These are phyloP conservation scores for Scartelaos histophorus DNA, from an alignment of 2,113 vertebrate genomes.

Conservation along the genomic window DNA sequence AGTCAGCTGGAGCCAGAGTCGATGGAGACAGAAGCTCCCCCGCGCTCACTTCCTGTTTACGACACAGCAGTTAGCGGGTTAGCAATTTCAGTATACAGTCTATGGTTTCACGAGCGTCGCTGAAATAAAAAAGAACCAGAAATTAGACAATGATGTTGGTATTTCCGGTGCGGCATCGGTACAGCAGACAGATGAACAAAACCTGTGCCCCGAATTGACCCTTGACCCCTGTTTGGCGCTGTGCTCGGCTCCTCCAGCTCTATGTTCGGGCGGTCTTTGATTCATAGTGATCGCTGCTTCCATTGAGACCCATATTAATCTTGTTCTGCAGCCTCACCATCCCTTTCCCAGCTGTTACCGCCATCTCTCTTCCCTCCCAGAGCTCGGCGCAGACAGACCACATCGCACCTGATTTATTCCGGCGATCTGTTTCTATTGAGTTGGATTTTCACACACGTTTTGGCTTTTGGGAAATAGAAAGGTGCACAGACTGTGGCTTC, in stretches of 20 bases:
- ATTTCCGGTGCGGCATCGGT: too few relatives aligned
- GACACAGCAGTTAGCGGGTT: too few relatives aligned
- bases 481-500: neutral
- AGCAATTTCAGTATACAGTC: too few relatives aligned
- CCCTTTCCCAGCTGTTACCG: neutral
- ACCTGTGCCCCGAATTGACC: neutral
- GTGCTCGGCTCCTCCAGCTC: neutral
- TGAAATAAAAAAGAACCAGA: too few relatives aligned
- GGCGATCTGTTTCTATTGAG: neutral
- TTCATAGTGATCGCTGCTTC: constrained; percentile 1
- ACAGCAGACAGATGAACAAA: neutral
- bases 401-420: neutral
- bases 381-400: neutral
- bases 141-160: too few relatives aligned
- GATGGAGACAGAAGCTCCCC: too few relatives aligned
- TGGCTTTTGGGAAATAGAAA: neutral
- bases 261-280: neutral
- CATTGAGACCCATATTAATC: neutral
- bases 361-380: neutral
- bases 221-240: neutral
- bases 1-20: too few relatives aligned
- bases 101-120: too few relatives aligned
- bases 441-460: neutral
- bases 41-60: too few relatives aligned
- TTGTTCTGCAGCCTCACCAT: neutral